Evolutionary conservation across 2,113 vertebrate genomes (phyloP), one percentile per base, ranked within the genome.

Genomic region (Alethe diademata): DNA sequence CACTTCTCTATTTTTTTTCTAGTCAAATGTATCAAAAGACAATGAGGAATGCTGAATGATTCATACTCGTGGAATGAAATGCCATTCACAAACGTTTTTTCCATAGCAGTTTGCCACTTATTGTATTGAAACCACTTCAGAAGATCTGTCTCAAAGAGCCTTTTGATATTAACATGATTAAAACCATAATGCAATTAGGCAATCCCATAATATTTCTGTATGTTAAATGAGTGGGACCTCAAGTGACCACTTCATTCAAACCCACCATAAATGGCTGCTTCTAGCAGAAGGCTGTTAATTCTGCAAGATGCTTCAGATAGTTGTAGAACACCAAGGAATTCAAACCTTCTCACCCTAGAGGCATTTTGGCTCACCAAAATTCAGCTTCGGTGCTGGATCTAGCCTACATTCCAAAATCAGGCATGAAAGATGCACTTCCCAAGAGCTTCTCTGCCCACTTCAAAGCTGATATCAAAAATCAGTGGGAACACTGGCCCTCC

Each of bases 101-200:
- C 92, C 94, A 89, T 91, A 81, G 61, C n/a, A 84, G 78, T 97
- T 96, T 93, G 79, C 86, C 92, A 71, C 88, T 95, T 95, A 94
- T 90, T 96, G 90, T 96, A 96, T 96, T 95, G 72, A 94, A 97
- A 96, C 93, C 88, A 94, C 93, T 96, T 94, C 72, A 95, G 82
- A 95, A 94, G 82, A 93, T 25, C 47, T 31, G 60, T 90, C 72
- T 94, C 60, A 78, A 86, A 85, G 48, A 93, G 81, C 42, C 88
- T 92, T 95, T 95, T 96, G 93, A 96, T 88, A 96, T 78, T 95
- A 92, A 66, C 62, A n/a, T 87, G 76, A 95, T 95, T 91, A 85
- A 88, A 95, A 96, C 51, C 95, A 92, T 74, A 76, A 84, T 14
- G 69, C 35, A 91, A 85, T 95, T 95, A 92, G 70, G 83, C 86